phyloP scores from a whole-genome alignment of 2,888 invertebrate species.

The Eupithecia exiguata region DNA sequence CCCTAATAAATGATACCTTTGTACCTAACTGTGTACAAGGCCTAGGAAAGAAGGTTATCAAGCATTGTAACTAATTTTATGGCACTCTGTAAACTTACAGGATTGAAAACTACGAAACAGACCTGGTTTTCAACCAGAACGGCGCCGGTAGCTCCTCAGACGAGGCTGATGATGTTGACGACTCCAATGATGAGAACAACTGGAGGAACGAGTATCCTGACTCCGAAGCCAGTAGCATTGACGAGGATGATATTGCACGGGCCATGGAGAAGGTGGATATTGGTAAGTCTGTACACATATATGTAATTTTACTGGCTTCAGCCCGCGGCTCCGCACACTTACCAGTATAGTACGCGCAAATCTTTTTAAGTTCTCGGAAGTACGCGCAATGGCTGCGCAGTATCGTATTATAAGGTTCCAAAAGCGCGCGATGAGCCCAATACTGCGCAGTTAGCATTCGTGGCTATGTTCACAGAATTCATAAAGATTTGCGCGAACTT shows the following conservation, averaged over 20 bases:
- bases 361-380: too few species aligned
- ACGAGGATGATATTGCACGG: conserved; percentile 85
- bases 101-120: conserved; percentile 72
- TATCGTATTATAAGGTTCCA: too few species aligned
- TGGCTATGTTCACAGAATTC: too few species aligned
- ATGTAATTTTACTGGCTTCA: background rate
- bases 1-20: too few species aligned
- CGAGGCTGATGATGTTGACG: conserved; percentile 83
- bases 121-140: conserved; percentile 65
- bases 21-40: too few species aligned
- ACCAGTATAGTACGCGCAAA: too few species aligned
- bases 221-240: conserved; percentile 85
- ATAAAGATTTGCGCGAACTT: too few species aligned
- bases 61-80: background rate
- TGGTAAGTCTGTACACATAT: conserved; percentile 59
- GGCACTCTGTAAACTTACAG: conserved; percentile 52
- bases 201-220: conserved; percentile 92
- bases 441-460: too few species aligned
- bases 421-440: too few species aligned
- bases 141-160: conserved; percentile 51
- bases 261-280: conserved; percentile 80
- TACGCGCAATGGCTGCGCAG: too few species aligned
- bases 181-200: conserved; percentile 91
- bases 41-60: too few species aligned
- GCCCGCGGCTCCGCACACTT: background rate